These are phyloP conservation scores for Serranus cabrilla DNA, from an alignment of 2,797 vertebrate species.

Conservation along the genomic window DNA sequence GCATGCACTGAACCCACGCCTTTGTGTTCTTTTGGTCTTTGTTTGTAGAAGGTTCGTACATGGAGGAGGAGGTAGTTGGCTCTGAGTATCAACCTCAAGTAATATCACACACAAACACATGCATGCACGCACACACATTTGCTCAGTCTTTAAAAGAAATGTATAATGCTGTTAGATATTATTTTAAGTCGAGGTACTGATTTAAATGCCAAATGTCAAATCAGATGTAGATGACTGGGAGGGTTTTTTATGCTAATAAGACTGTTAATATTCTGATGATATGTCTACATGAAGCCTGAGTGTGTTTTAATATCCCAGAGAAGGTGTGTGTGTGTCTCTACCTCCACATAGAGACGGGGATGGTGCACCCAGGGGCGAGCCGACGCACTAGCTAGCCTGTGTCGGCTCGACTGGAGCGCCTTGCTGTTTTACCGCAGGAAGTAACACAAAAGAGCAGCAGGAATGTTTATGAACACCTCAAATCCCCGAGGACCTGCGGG, in stretches of 20 bases:
- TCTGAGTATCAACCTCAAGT: constrained; percentile 79
- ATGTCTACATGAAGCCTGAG: constrained; percentile 81
- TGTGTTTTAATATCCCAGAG: constrained; percentile 82
- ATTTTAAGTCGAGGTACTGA: constrained; percentile 81
- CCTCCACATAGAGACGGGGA: constrained; percentile 68
- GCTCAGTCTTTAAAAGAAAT: constrained; percentile 81
- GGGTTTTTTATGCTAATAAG: constrained; percentile 88
- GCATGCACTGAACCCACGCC: constrained; percentile 76
- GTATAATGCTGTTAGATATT: constrained; percentile 86
- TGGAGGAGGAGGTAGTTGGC: constrained; percentile 83
- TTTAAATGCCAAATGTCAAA: constrained; percentile 89
- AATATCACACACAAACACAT: constrained; percentile 60
- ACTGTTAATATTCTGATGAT: constrained; percentile 86
- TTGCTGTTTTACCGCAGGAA: constrained; percentile 85
- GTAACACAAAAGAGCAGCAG: constrained; percentile 85
- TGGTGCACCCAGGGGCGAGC: constrained; percentile 80
- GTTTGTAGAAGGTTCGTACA: constrained; percentile 81
- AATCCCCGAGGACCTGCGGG: constrained; percentile 82
- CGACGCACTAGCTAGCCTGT: constrained; percentile 64
- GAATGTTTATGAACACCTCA: constrained; percentile 89
- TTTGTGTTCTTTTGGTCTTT: constrained; percentile 83
- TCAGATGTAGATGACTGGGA: constrained; percentile 85
- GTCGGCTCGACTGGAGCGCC: constrained; percentile 75
- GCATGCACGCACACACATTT: constrained; percentile 54
- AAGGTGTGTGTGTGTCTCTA: constrained; percentile 67